Base-by-base conservation (phyloP, 2,888 invertebrate genomes). In the Smittia sp. region DNA sequence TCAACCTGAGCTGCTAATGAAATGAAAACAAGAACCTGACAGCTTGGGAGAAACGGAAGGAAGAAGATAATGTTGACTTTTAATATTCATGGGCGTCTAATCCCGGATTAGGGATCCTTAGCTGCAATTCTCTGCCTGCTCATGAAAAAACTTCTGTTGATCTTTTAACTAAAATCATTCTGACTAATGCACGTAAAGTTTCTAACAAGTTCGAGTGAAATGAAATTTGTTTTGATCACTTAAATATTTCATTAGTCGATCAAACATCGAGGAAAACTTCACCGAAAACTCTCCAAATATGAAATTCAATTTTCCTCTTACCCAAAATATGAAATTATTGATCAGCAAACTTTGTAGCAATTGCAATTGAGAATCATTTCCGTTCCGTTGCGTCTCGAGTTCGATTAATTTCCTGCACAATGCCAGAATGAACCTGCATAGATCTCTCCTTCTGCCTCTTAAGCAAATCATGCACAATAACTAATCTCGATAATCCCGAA, bases 361-460 rank as follows among this genome's bases (percentile, higher is more conserved):
- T 25, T 25, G 27, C 13, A 22, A 27, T 7, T 15, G 7, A 65
- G 18, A 65, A 65, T 15, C 20, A 13, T 72, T 72, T 39, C 32
- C 38, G 27, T 6, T 32, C 24, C 54, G 39, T 72, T 62, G 62
- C 32, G 52, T 38, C 32, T 72, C 22, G n/a, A 25, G 20, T 58
- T 18, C 32, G 22, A 41, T 24, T n/a, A 67, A 68, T 13, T 20
- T 7, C 2, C 58, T 7, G 13, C n/a, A 63, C 63, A 63, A 25
- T 63, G 63, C 25, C 24, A 58, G 18, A 72, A 72, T 58, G 72
- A 72, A 72, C 72, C 72, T 72, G 72, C 72, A 72, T 72, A 72
- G 62, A 72, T 72, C 72, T 38, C 7, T 62, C 46, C 13, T 39
- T 39, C 39, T 39, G 39, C n/a, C 9, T 9, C 32, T 69, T 54